phyloP scores from a whole-genome alignment of 2,113 vertebrate species.

The Dicerorhinus sumatrensis region DNA sequence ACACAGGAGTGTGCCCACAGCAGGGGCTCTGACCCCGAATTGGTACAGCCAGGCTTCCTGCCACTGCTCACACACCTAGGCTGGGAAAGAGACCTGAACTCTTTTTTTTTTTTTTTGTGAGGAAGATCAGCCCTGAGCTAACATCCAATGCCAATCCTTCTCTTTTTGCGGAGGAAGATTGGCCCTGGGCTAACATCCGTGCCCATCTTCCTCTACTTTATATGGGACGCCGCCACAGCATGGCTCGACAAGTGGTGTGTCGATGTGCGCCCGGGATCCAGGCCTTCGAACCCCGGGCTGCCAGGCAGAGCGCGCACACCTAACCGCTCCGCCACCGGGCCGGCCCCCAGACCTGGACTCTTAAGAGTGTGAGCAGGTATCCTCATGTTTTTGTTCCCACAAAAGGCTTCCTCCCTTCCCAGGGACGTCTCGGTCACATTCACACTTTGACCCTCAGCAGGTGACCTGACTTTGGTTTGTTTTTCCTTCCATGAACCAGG shows the following conservation, averaged over 20 bases:
- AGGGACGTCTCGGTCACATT: not conserved
- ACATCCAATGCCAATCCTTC: no score
- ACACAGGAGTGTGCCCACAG: not conserved
- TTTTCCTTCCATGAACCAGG: not conserved
- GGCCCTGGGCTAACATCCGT: no score
- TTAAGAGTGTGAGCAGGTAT: not conserved
- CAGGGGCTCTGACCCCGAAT: not conserved
- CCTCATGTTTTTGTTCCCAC: not conserved
- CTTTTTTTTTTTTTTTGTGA: no score
- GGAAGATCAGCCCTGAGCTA: no score
- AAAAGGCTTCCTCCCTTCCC: not conserved
- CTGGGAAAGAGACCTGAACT: not conserved
- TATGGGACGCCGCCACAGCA: no score
- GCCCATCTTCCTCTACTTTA: no score
- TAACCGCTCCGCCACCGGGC: no score
- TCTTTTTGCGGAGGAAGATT: no score
- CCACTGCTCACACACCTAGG: not conserved
- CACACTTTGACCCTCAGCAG: not conserved
- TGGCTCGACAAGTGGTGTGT: no score
- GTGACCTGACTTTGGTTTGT: not conserved
- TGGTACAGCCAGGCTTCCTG: not conserved
- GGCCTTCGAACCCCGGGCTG: no score
- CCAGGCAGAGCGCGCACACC: no score
- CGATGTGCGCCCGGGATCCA: no score
- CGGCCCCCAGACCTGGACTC: not conserved